phyloP scores from a whole-genome alignment of 2,888 invertebrate genomes.

The Netelia inedita region DNA sequence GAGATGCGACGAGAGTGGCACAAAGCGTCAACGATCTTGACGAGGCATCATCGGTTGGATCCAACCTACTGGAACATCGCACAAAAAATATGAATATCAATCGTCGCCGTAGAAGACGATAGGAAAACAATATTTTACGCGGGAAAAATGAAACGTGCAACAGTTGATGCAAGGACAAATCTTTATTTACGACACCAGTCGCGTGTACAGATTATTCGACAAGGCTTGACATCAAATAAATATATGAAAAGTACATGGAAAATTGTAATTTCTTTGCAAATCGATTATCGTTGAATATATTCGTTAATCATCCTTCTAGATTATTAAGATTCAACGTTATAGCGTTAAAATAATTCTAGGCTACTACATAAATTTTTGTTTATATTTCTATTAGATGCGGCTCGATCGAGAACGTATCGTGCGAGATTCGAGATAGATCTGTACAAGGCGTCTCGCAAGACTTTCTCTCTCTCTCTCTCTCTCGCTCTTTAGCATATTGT shows the following conservation, averaged over 20 bases:
- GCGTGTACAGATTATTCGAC: slow-evolving; percentile 33
- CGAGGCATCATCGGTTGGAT: background rate
- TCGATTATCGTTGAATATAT: background rate
- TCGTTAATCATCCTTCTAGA: background rate
- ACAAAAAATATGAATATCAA: background rate
- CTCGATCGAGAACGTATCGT: slow-evolving; percentile 17
- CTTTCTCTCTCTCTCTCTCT: slow-evolving; percentile 32
- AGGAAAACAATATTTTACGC: background rate
- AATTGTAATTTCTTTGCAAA: background rate
- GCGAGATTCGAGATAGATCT: slow-evolving; percentile 30
- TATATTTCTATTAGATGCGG: background rate
- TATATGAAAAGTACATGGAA: background rate
- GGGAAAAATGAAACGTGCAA: slow-evolving; percentile 24
- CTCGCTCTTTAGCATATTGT: slow-evolving; percentile 48
- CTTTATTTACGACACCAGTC: slow-evolving; percentile 63
- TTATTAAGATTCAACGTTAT: background rate
- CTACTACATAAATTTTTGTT: background rate
- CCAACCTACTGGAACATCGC: background rate
- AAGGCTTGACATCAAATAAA: slow-evolving; percentile 1
- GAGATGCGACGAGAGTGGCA: background rate
- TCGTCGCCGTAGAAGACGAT: background rate
- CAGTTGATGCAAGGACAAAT: slow-evolving; percentile 48
- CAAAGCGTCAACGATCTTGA: background rate
- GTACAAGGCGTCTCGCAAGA: background rate
- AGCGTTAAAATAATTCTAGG: background rate